Evolutionary conservation across 2,888 invertebrate species (phyloP).

Genomic region (Drosophila setosimentum): DNA sequence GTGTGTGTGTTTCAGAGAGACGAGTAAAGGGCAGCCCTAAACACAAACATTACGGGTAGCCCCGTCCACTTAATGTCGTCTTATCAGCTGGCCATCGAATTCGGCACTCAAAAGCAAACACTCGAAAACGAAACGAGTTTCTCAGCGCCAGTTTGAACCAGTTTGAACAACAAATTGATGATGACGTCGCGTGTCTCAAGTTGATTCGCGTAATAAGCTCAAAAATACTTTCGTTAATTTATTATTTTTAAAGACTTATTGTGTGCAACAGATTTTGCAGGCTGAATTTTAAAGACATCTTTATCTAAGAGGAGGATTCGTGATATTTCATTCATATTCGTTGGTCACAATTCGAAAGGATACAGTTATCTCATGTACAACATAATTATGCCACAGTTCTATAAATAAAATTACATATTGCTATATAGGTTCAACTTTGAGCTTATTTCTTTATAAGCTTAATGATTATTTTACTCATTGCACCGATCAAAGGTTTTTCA

Average conservation of each 20-base stretch:
- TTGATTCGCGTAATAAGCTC: slow-evolving; percentile 8
- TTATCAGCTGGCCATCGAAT: slow-evolving; percentile 48
- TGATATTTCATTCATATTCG: background rate
- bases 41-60: slow-evolving; percentile 26
- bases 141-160: slow-evolving; percentile 47
- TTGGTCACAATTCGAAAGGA: slow-evolving; percentile 19
- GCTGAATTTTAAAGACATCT: slow-evolving; percentile 7
- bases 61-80: background rate
- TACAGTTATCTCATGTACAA: slow-evolving; percentile 3
- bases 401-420: background rate
- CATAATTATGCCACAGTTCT: background rate
- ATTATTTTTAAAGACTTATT: slow-evolving; percentile 5
- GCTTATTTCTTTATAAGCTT: background rate
- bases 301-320: background rate
- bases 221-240: slow-evolving; percentile 12
- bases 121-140: slow-evolving; percentile 41
- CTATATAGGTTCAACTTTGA: background rate
- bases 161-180: slow-evolving; percentile 35
- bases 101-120: slow-evolving; percentile 10
- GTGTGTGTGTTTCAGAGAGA: fast-evolving
- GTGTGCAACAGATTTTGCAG: slow-evolving; percentile 2
- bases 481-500: slow-evolving; percentile 8
- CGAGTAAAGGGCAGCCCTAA: slow-evolving; percentile 30
- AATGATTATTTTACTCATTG: background rate
- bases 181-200: slow-evolving; percentile 31